phyloP scores from a whole-genome alignment of 1,140 invertebrate genomes.

The Triops longicaudatus region DNA sequence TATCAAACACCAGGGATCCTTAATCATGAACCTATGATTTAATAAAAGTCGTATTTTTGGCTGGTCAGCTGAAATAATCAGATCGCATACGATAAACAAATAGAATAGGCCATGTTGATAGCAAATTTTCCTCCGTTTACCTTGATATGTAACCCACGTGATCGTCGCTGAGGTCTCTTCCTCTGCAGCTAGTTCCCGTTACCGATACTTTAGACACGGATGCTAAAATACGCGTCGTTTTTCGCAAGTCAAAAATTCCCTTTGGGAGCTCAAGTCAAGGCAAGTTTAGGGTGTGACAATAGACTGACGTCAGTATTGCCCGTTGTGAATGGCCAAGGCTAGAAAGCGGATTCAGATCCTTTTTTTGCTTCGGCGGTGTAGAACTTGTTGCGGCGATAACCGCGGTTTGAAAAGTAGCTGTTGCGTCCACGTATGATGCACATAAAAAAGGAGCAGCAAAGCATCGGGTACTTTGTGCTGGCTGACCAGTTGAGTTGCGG shows the following conservation, averaged over 20 bases:
- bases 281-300: background rate
- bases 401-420: background rate
- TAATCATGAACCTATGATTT: background rate
- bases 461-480: background rate
- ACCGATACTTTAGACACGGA: too few relatives aligned
- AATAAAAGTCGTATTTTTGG: too few relatives aligned
- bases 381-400: background rate
- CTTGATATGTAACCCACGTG: too few relatives aligned
- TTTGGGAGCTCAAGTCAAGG: background rate
- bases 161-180: too few relatives aligned
- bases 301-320: background rate
- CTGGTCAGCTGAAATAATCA: too few relatives aligned
- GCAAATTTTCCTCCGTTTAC: too few relatives aligned
- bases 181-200: too few relatives aligned
- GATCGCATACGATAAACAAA: too few relatives aligned
- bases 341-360: background rate
- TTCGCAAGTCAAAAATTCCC: background rate
- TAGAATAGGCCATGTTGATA: too few relatives aligned
- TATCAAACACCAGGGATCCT: background rate
- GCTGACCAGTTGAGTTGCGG: background rate
- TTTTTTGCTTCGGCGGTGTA: background rate
- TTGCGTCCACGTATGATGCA: background rate
- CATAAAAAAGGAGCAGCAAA: background rate
- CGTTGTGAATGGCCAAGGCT: background rate
- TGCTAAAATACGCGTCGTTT: background rate